Evolutionary conservation across 1,140 invertebrate genomes (phyloP), one percentile per base, ranked within the genome.

Genomic region (Saccostrea cuccullata): DNA sequence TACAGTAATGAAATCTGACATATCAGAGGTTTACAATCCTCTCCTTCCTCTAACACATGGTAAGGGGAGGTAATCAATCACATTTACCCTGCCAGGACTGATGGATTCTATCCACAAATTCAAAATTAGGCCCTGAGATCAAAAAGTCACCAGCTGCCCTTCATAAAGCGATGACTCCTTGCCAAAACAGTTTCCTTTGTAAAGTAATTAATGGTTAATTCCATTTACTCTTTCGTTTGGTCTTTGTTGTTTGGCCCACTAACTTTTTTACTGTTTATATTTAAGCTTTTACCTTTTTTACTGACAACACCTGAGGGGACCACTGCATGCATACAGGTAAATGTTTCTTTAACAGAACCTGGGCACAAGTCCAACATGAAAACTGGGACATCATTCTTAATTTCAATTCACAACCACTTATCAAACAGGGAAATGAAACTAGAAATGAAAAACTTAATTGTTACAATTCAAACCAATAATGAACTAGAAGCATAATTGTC

Each of bases 121-220:
- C 2, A 77, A 36, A 77, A 30, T 26, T 30, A 36, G 26, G 26
- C 70, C 26, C 12, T 13, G 15, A 36, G 70, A 77, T 77, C 23
- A 77, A 77, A 26, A 77, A 67, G 20, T 17, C 60, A n/a, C 60
- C 60, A 67, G 20, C 20, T 5, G 60, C 8, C 15, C 23, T 20
- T 20, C 8, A 20, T 23, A 15, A 13, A 77, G 70, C 2, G 26
- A 77, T 26, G 70, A 77, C 26, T 77, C 15, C 70, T 36, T 77
- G 23, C 70, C 26, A 77, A 36, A 77, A 77, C 70, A 77, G 70
- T 77, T 77, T 77, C 26, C 26, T 77, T 77, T 77, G 70, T 77
- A 2, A 4, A 36, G 70, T 77, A 36, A 77, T 77, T 77, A 77
- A 77, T 77, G 30, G 15, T 30, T 26, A 36, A 6, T 30, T 30